Evolutionary conservation across 2,888 invertebrate species (phyloP), one percentile per base, ranked within the genome.

Genomic region (Seira ritae): DNA sequence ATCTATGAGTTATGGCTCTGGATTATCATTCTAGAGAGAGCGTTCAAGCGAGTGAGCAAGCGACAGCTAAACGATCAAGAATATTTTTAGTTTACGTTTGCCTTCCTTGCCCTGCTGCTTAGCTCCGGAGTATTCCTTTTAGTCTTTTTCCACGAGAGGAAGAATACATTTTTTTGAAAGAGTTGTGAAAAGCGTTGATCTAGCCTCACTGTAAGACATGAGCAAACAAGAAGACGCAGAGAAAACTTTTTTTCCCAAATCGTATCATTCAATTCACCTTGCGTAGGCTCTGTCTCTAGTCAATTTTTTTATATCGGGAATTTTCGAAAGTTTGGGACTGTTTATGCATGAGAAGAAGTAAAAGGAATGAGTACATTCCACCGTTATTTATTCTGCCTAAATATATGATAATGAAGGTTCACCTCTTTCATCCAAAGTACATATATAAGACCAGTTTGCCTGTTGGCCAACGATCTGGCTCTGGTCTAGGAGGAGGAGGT

Each of bases 1-100:
- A 76, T 75, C 62, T 62, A 83, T 85, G 85, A 85, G 79, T 75
- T 85, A 85, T 83, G 72, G 82, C 68, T 60, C 19, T 8, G 80
- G 85, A 85, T 85, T 85, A 83, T 83, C 76, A 79, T 74, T 82
- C 68, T 68, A 65, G 69, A 69, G 69, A 69, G 20, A 6, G 42
- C 12, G 42, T 42, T 6, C 12, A 42, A n/a, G n/a, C n/a, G 31
- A 67, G 17, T 67, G 70, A 19, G 24, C 62, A 67, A 73, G 73
- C 72, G 69, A 74, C 74, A n/a, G 37, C 73, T 42, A 42, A 42
- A 42, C 42, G 42, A 42, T 42, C 42, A 42, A 42, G 42, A 42
- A 42, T 42, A 42, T 42, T 42, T 42, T 42, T 42, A 42, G 42
- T 12, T 42, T 12, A n/a, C n/a, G n/a, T n/a, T n/a, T 42, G 42